Base-by-base conservation (phyloP, 2,797 vertebrate genomes). In the Mallotus villosus region DNA sequence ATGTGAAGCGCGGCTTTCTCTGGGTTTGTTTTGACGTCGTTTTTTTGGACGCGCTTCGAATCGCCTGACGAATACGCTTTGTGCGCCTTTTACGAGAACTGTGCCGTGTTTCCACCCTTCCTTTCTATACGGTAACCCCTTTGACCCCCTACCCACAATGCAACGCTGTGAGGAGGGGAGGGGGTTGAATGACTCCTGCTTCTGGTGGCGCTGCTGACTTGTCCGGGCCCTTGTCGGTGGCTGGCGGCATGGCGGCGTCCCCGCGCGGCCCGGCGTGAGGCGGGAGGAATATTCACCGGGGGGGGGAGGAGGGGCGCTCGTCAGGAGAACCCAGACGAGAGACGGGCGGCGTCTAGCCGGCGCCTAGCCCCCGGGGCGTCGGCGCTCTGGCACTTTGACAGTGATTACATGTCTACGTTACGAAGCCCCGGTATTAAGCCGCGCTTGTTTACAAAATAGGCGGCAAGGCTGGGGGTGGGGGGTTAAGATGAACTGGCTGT, bases 361-460 rank as follows among this genome's bases (percentile, higher is more conserved):
- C 85, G 83, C 83, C 86, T 83, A 78, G 85, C 88, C 82, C 63
- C 82, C 63, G 86, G 88, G 88, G 88, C 83, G 85, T 66, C 77
- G 67, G 78, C 74, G 78, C 85, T 85, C 86, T 87, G 86, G 87
- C 84, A 81, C 83, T 88, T 86, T 93, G 91, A 92, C 88, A 92
- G 89, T 91, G 91, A 32, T 32, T 32, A 90, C 90, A 92, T 82
- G 90, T 92, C 89, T 86, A 77, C 76, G 77, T 74, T 85, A 85
- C 85, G 71, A 90, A 86, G 81, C 85, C 78, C 79, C 84, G 82
- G 85, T 86, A 87, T 82, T 85, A 86, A n/a, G 76, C 82, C 85
- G 89, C 75, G 78, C 73, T 70, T 90, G 87, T 94, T 93, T 92
- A 93, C 90, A 92, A 92, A 93, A 86, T 91, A 80, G 22, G 53